Evolutionary conservation across 2,113 vertebrate genomes (phyloP), one percentile per base, ranked within the genome.

Genomic region (Montifringilla adamsi): DNA sequence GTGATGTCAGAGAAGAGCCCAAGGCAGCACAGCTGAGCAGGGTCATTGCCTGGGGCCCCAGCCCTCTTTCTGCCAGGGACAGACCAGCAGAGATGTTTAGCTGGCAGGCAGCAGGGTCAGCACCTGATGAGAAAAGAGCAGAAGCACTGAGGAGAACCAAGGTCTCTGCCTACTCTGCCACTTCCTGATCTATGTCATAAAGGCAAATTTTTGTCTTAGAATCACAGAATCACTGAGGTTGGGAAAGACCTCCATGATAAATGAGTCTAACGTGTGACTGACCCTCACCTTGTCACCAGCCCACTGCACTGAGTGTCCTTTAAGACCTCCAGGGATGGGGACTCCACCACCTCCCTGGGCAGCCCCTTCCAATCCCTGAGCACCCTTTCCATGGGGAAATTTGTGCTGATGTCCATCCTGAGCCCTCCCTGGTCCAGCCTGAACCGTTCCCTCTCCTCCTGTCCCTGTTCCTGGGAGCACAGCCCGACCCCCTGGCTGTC

Each of bases 341-440:
- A n/a, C 44, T 39, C 19, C 52, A 59, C 0, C 0, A 19, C 31
- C 12, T 30, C 30, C 24, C 41, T 33, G 27, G 6, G 1, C 76
- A 66, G 22, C 31, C 4, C 11, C 5, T 55, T 1, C 56, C 75
- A 41, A 9, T 0, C 3, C 1, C 9, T 64, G 7, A 37, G 0
- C 1, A 2, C 0, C 0, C 8, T 39, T 52, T 15, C 0, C 37
- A 39, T 28, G 37, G 0, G 0, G 18, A 52, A 74, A 59, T 46
- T 74, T 44, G 44, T 59, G 0, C 44, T 67, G 44, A 0, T 81
- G 37, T 0, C 52, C 86, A 16, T 2, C 15, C 68, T 24, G 37
- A 4, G 0, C 19, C 43, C 37, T 2, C 22, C 14, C 52, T 33
- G 24, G 68, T 44, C 23, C 50, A 74, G 7, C 17, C 37, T 59